Percentiles rank a stretch among this genome's conserved stretches.
Conservation (phyloP, 1,140 invertebrate species). For the Aphaenogaster rudis region DNA sequence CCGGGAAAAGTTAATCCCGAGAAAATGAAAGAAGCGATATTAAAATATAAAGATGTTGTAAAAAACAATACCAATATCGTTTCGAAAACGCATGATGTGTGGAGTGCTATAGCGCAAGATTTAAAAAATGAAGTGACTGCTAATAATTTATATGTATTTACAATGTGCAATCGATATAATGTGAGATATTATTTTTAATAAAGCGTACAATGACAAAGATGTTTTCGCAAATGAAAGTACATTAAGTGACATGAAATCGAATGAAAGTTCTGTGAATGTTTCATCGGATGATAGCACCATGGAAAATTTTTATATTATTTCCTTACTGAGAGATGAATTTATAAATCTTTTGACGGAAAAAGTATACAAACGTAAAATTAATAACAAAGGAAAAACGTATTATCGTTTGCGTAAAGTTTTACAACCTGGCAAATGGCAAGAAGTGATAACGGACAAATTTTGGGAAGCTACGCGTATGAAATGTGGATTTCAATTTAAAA, state of each 20-base stretch:
- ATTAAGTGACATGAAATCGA: not conserved
- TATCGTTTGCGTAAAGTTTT: not conserved
- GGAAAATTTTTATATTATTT: not conserved
- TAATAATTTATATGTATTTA: slow-evolving; percentile 6
- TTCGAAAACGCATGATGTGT: not conserved
- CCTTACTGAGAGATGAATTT: not conserved
- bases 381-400: not conserved
- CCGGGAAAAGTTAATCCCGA: not conserved
- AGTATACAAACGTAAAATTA: not conserved
- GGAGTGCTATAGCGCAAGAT: not conserved
- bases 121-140: not conserved
- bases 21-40: not conserved
- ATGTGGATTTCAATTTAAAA: slow-evolving; percentile 5
- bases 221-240: too few relatives aligned
- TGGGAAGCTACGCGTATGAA: not conserved
- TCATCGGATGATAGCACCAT: not conserved
- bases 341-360: not conserved
- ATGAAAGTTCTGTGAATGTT: not conserved
- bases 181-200: not conserved
- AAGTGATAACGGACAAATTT: not conserved
- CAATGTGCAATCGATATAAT: not conserved
- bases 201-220: too few relatives aligned
- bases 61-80: not conserved
- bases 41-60: slow-evolving; percentile 12
- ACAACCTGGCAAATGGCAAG: not conserved